Conservation (phyloP, 2,888 invertebrate species). For the Drosophila rellima region DNA sequence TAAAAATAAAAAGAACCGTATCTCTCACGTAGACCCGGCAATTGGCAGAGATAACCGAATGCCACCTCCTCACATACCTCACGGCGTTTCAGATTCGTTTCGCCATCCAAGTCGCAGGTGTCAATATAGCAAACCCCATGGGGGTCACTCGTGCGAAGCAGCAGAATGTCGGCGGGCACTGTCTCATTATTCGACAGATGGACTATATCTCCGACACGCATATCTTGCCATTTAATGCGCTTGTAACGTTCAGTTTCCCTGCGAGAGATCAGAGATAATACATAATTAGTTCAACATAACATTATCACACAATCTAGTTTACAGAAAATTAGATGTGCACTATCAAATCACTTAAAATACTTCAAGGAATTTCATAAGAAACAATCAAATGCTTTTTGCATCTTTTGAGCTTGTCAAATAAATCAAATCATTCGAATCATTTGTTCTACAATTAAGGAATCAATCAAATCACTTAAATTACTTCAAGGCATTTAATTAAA, state of each 20-base stretch:
- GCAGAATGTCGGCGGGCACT: conserved; percentile 97
- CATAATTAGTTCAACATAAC: background rate
- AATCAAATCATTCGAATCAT: too few relatives aligned
- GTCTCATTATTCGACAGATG: conserved; percentile 98
- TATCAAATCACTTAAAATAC: too few relatives aligned
- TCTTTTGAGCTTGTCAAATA: too few relatives aligned
- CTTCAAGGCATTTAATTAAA: background rate
- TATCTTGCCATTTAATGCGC: conserved; percentile 94
- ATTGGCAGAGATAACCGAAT: conserved; percentile 8
- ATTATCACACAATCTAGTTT: too few relatives aligned
- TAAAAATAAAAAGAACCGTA: conserved; percentile 1
- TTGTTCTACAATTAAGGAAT: too few relatives aligned
- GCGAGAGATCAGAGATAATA: conserved; percentile 17
- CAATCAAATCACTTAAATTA: too few relatives aligned
- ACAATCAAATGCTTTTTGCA: too few relatives aligned
- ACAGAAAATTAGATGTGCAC: too few relatives aligned
- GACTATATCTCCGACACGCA: conserved; percentile 96
- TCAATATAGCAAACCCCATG: conserved; percentile 97
- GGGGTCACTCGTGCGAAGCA: conserved; percentile 94
- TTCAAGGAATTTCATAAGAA: too few relatives aligned
- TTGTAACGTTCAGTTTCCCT: conserved; percentile 94
- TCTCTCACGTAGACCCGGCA: conserved; percentile 39
- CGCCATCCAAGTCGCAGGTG: conserved; percentile 98
- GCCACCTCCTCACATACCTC: conserved; percentile 87
- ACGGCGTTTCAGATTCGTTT: conserved; percentile 97